A percentile compares a stretch with the other conserved stretches of the same genome.
Evolutionary conservation across 2,797 vertebrate genomes (phyloP).

Genomic region (Cygnus olor): DNA sequence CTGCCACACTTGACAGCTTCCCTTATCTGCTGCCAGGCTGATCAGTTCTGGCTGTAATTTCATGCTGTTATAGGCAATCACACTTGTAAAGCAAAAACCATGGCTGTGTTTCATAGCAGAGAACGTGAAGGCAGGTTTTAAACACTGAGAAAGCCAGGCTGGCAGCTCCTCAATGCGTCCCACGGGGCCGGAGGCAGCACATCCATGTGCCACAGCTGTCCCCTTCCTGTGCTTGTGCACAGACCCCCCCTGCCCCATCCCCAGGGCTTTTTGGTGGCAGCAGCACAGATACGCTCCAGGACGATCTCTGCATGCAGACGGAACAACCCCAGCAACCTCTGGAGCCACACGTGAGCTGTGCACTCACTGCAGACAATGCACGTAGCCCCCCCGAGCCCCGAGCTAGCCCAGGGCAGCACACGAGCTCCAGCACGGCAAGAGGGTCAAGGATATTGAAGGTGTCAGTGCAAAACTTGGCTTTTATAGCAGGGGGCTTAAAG

Average conservation of each 20-base stretch:
- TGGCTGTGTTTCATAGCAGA: not conserved
- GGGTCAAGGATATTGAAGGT: too few relatives aligned
- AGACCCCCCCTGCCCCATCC: not conserved
- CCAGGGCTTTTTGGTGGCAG: accelerated
- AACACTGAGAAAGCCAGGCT: not conserved
- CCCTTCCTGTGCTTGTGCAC: accelerated
- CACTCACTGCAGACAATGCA: accelerated
- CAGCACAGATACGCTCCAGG: accelerated
- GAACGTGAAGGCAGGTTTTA: not conserved
- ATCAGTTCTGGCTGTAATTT: slow-evolving; percentile 40
- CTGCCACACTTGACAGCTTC: not conserved
- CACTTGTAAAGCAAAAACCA: slow-evolving; percentile 38
- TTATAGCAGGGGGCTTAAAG: not conserved
- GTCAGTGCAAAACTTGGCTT: not conserved
- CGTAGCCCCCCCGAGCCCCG: not conserved
- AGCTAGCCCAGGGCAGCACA: not conserved
- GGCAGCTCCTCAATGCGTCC: not conserved
- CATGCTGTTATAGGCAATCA: slow-evolving; percentile 35
- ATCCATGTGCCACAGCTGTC: accelerated
- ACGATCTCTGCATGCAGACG: accelerated
- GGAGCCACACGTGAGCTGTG: accelerated
- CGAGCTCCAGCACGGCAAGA: not conserved
- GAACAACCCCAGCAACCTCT: accelerated
- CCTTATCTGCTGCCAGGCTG: slow-evolving; percentile 25
- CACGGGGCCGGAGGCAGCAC: accelerated